Evolutionary conservation across 2,888 invertebrate genomes (phyloP), one percentile per base, ranked within the genome.

Genomic region (Drosophila sordidula): DNA sequence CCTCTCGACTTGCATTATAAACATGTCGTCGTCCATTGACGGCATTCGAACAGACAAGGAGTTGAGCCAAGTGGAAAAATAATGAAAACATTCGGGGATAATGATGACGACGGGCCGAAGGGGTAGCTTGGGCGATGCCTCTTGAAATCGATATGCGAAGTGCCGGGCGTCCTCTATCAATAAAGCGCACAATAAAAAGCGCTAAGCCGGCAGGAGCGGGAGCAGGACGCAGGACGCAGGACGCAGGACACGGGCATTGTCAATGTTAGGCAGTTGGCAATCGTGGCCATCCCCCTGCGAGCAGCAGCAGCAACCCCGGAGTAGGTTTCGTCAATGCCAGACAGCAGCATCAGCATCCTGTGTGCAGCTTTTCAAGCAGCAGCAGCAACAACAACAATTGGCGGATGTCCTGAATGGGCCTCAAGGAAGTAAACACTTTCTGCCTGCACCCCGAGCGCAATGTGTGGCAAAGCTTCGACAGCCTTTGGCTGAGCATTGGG

Each of bases 21-120:
- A 78, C 75, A 78, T 77, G 79, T 72, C 78, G 70, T 69, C 80
- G 59, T 66, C 84, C 89, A 80, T 89, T 86, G 89, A 84, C 85
- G 90, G 88, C 89, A 90, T 90, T 90, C 85, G 80, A 90, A 90
- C 86, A 89, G 90, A 90, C 90, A 90, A 90, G 90, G 83, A 89
- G 87, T 89, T 90, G 90, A 90, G 79, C 90, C 91, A 89, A 89
- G 90, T 90, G 90, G 90, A 89, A 90, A 90, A 90, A 90, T 90
- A 90, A 90, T 90, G 90, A 90, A 90, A 90, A 90, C 90, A 90
- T 89, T 90, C 82, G 80, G 75, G 79, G 79, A 83, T 81, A 84
- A 84, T 86, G 84, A 84, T 74, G 82, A 73, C 36, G 66, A 54
- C 38, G 50, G 22, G 14, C 50, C 18, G 52, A 42, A 26, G n/a